phyloP scores from a whole-genome alignment of 2,888 invertebrate species.

The Agelastica alni region DNA sequence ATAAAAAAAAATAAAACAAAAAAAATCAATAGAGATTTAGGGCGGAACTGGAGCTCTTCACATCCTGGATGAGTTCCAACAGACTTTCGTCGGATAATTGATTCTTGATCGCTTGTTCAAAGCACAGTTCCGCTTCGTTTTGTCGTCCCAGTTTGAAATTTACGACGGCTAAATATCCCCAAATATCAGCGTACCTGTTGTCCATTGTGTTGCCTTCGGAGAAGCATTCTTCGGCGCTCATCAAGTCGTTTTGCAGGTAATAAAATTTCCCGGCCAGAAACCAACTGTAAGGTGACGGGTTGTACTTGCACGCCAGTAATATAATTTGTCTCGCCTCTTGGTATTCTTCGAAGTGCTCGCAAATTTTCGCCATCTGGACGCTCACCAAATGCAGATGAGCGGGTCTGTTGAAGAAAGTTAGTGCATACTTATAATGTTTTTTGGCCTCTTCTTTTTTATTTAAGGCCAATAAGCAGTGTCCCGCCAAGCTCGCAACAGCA shows the following conservation, averaged over 20 bases:
- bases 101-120: slow-evolving; percentile 48
- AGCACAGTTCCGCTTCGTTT: slow-evolving; percentile 52
- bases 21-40: too few species aligned
- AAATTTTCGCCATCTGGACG: slow-evolving; percentile 45
- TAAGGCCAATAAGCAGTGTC: slow-evolving; percentile 48
- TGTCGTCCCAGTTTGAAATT: slow-evolving; percentile 48
- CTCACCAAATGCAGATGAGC: slow-evolving; percentile 50
- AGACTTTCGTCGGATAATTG: too few species aligned
- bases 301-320: slow-evolving; percentile 49
- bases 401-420: slow-evolving; percentile 47
- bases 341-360: slow-evolving; percentile 41
- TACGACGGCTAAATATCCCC: slow-evolving; percentile 53
- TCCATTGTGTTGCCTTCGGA: slow-evolving; percentile 52
- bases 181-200: slow-evolving; percentile 49
- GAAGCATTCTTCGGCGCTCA: slow-evolving; percentile 55
- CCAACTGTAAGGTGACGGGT: slow-evolving; percentile 54
- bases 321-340: slow-evolving; percentile 49
- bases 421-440: slow-evolving; percentile 45
- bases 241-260: slow-evolving; percentile 48
- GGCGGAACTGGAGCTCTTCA: too few species aligned
- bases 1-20: too few species aligned
- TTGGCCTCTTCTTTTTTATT: slow-evolving; percentile 42
- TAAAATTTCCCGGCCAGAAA: slow-evolving; percentile 43
- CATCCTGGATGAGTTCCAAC: too few species aligned
- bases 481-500: slow-evolving; percentile 46